Evolutionary conservation across 2,888 invertebrate species (phyloP).

Genomic region (Eristalinus sepulchralis): DNA sequence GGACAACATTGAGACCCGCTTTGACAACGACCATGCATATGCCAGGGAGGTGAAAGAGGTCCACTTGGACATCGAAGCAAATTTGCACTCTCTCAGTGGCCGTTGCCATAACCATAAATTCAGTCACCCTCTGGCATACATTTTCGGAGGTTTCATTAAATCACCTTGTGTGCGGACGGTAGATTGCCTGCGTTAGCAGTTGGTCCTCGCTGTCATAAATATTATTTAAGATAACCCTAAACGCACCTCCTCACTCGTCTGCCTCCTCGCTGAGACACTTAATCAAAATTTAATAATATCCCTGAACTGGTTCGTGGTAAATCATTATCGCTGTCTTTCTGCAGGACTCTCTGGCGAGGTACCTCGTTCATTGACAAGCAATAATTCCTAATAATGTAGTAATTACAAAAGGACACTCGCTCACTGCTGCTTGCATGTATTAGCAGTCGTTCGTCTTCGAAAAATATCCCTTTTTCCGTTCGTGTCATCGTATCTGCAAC

Average conservation of each 20-base stretch:
- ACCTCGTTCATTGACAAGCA: constrained; percentile 64
- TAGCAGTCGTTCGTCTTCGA: constrained; percentile 56
- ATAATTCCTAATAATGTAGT: constrained; percentile 69
- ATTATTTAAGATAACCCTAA: constrained; percentile 66
- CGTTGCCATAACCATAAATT: constrained; percentile 64
- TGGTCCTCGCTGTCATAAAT: constrained; percentile 65
- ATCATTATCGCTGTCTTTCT: constrained; percentile 40
- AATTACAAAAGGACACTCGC: constrained; percentile 65
- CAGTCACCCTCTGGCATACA: constrained; percentile 56
- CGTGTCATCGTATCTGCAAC: constrained; percentile 46
- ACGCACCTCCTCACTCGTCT: background rate
- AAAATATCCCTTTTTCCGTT: constrained; percentile 48
- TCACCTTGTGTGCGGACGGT: constrained; percentile 49
- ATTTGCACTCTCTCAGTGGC: constrained; percentile 50
- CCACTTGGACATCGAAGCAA: constrained; percentile 58
- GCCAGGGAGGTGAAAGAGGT: background rate
- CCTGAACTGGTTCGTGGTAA: constrained; percentile 34
- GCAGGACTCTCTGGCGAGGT: background rate
- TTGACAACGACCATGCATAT: background rate
- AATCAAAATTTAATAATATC: constrained; percentile 71
- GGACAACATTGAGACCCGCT: background rate
- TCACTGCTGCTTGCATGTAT: constrained; percentile 32
- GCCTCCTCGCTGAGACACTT: constrained; percentile 12
- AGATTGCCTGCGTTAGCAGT: constrained; percentile 64
- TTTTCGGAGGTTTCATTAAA: constrained; percentile 68